Evolutionary conservation across 2,888 invertebrate species (phyloP).

Genomic region (Nymphalis urticae): DNA sequence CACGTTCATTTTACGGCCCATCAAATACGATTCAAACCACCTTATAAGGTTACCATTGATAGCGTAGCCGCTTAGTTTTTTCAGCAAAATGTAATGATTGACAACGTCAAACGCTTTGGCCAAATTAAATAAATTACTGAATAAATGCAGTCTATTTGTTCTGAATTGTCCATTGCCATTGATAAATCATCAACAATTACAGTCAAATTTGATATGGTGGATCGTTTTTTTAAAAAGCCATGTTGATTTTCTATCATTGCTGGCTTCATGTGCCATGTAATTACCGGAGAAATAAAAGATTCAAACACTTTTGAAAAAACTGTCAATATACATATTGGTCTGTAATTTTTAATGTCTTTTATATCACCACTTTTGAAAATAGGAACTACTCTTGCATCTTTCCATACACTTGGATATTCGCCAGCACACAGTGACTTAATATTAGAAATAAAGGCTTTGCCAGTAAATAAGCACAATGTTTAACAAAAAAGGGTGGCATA

Average conservation of each 20-base stretch:
- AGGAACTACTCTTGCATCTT: not conserved
- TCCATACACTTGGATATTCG: not conserved
- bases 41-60: no score
- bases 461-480: no score
- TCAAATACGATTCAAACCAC: no score
- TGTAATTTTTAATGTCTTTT: not conserved
- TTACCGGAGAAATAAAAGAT: not conserved
- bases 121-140: no score
- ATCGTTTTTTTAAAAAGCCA: conserved; percentile 8
- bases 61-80: not conserved
- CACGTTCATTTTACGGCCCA: no score
- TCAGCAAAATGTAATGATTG: not conserved
- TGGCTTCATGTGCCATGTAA: conserved; percentile 12
- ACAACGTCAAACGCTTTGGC: conserved; percentile 4
- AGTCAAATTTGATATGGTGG: conserved; percentile 4
- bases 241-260: conserved; percentile 12
- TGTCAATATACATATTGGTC: conserved; percentile 1
- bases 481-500: no score
- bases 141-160: conserved; percentile 7
- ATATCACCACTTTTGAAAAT: not conserved
- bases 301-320: conserved; percentile 3
- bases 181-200: conserved; percentile 1
- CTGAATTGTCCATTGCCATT: not conserved
- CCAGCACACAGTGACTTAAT: no score
- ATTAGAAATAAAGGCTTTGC: no score